A percentile compares a stretch with the other conserved stretches of the same genome.
phyloP scores from a whole-genome alignment of 2,797 vertebrate genomes.

The Meda fulgida region DNA sequence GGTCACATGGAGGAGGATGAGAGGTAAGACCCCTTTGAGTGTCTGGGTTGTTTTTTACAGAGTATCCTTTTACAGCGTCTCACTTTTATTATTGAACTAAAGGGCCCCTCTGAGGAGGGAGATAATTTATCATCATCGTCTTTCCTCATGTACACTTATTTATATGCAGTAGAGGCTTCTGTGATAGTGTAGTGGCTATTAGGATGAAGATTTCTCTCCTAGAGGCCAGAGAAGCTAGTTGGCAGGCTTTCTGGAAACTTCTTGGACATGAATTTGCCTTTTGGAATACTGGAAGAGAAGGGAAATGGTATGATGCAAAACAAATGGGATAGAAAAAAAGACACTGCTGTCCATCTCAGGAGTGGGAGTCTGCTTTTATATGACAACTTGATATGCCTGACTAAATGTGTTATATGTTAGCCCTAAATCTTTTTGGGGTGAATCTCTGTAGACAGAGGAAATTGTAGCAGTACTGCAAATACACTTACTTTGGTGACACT shows the following conservation, averaged over 20 bases:
- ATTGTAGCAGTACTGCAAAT: neutral
- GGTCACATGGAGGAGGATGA: slow-evolving; percentile 85
- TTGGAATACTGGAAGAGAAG: slow-evolving; percentile 56
- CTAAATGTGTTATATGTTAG: slow-evolving; percentile 52
- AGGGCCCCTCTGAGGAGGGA: slow-evolving; percentile 22
- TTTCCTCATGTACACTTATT: slow-evolving; percentile 38
- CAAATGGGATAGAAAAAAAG: slow-evolving; percentile 54
- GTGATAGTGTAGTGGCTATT: slow-evolving; percentile 62
- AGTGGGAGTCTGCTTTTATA: slow-evolving; percentile 49
- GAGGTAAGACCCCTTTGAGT: slow-evolving; percentile 70
- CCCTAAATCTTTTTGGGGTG: slow-evolving; percentile 39
- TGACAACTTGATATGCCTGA: slow-evolving; percentile 58
- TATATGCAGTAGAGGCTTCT: slow-evolving; percentile 53
- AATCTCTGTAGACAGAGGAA: slow-evolving; percentile 19
- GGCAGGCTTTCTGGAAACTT: slow-evolving; percentile 63
- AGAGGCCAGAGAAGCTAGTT: slow-evolving; percentile 60
- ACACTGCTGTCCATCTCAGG: slow-evolving; percentile 48
- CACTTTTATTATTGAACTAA: slow-evolving; percentile 51
- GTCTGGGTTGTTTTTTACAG: slow-evolving; percentile 47
- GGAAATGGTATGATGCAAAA: slow-evolving; percentile 59
- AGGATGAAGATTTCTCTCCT: slow-evolving; percentile 52
- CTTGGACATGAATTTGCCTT: slow-evolving; percentile 53
- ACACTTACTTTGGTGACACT: neutral
- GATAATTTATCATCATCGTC: slow-evolving; percentile 44
- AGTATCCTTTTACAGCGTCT: slow-evolving; percentile 43